Evolutionary conservation across 2,113 vertebrate genomes (phyloP).

Genomic region (Clinocottus analis): DNA sequence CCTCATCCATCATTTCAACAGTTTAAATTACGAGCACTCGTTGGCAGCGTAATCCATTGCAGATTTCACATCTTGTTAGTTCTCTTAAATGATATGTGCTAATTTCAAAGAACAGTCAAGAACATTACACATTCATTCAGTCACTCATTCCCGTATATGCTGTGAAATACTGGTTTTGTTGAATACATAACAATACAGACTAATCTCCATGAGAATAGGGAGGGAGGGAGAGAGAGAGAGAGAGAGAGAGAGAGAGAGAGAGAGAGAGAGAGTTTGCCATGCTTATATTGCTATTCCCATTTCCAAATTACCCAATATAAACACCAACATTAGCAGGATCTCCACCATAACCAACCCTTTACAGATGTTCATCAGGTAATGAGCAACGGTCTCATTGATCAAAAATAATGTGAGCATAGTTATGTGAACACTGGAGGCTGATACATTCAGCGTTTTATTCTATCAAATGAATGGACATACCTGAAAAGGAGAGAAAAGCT

Average conservation of each 20-base stretch:
- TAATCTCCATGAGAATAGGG: not conserved
- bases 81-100: slow-evolving; percentile 16
- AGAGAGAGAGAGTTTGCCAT: not conserved
- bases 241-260: too few relatives aligned
- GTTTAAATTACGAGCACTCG: slow-evolving; percentile 11
- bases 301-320: not conserved
- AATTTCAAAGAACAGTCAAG: slow-evolving; percentile 7
- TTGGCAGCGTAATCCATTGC: slow-evolving; percentile 17
- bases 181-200: not conserved
- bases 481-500: not conserved
- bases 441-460: not conserved
- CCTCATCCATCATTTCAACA: slow-evolving; percentile 45
- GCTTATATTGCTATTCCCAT: not conserved
- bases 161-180: not conserved
- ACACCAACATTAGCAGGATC: not conserved
- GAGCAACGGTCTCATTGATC: too few relatives aligned
- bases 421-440: not conserved
- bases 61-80: slow-evolving; percentile 40
- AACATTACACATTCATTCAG: not conserved
- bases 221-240: too few relatives aligned
- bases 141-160: not conserved
- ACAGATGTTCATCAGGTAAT: not conserved
- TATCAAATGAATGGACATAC: not conserved
- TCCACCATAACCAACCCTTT: not conserved
- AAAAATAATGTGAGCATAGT: not conserved